Conservation (phyloP, 2,888 invertebrate species). For the Bimastos eiseni region DNA sequence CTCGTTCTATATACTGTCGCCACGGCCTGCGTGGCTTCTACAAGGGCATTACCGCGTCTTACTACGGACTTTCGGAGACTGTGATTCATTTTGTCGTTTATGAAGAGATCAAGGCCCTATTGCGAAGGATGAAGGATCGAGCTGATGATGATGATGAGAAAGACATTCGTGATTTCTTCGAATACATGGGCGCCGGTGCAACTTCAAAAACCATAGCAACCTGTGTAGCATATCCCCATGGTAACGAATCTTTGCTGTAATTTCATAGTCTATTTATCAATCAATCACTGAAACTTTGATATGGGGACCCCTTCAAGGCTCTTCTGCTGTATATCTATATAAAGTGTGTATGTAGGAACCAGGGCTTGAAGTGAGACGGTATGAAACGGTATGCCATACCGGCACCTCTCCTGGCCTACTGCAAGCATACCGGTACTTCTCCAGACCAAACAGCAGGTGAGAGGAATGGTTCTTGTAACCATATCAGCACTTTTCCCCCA, state of each 20-base stretch:
- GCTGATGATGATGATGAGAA: neutral
- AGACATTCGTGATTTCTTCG: slow-evolving; percentile 48
- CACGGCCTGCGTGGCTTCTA: slow-evolving; percentile 88
- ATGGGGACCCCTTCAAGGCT: too few species aligned
- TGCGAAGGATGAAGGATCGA: slow-evolving; percentile 29
- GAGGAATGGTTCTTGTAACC: too few species aligned
- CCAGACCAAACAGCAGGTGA: too few species aligned
- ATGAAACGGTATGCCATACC: too few species aligned
- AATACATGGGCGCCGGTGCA: slow-evolving; percentile 81
- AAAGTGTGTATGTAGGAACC: neutral
- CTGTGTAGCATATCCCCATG: slow-evolving; percentile 90
- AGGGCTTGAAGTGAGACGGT: too few species aligned
- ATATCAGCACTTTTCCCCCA: too few species aligned
- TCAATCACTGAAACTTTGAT: too few species aligned
- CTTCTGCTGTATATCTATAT: neutral
- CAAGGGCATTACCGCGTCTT: slow-evolving; percentile 97
- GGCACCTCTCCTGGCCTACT: too few species aligned
- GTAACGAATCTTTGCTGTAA: slow-evolving; percentile 64
- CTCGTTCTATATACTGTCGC: slow-evolving; percentile 57
- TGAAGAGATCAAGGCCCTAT: slow-evolving; percentile 80
- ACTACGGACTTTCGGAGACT: slow-evolving; percentile 97
- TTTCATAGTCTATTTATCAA: too few species aligned
- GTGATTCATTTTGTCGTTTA: slow-evolving; percentile 99
- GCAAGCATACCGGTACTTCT: too few species aligned
- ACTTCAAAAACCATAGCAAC: slow-evolving; percentile 93